These are phyloP conservation scores for Spea multiplicata DNA, from an alignment of 2,113 vertebrate species.

Conservation along the genomic window DNA sequence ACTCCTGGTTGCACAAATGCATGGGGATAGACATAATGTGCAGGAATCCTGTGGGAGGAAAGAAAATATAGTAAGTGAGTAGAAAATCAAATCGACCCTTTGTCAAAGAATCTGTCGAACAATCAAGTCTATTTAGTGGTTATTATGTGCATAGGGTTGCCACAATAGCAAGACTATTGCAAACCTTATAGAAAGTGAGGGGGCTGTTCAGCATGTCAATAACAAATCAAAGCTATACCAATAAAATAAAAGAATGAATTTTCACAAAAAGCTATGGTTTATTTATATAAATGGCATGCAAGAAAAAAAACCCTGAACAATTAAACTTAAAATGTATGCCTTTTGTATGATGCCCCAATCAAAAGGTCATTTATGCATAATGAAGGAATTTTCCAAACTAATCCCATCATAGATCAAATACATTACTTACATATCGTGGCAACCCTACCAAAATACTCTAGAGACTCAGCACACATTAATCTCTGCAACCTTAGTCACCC, in stretches of 20 bases:
- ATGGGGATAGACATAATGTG: slow-evolving; percentile 97
- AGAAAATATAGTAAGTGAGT: slow-evolving; percentile 57
- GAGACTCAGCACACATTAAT: slow-evolving; percentile 92
- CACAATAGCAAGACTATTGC: slow-evolving; percentile 75
- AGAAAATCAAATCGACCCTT: slow-evolving; percentile 46
- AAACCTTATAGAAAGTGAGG: neutral
- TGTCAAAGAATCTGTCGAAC: slow-evolving; percentile 46
- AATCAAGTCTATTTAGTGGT: slow-evolving; percentile 79
- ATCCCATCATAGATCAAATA: neutral
- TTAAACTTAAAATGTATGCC: neutral
- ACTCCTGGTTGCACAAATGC: slow-evolving; percentile 95
- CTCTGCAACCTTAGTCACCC: slow-evolving; percentile 86
- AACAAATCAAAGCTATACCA: no score
- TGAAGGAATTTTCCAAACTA: no score
- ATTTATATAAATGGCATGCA: neutral
- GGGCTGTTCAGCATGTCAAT: no score
- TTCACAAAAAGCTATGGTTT: neutral
- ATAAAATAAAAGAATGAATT: no score
- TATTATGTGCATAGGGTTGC: slow-evolving; percentile 93
- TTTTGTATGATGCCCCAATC: no score
- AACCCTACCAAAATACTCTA: slow-evolving; percentile 87
- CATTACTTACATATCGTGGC: slow-evolving; percentile 76
- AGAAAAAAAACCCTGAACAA: neutral
- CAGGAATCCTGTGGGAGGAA: slow-evolving; percentile 83
- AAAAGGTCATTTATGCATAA: no score